Base-by-base conservation (phyloP, 2,888 invertebrate genomes). In the Adelognathus sp. region DNA sequence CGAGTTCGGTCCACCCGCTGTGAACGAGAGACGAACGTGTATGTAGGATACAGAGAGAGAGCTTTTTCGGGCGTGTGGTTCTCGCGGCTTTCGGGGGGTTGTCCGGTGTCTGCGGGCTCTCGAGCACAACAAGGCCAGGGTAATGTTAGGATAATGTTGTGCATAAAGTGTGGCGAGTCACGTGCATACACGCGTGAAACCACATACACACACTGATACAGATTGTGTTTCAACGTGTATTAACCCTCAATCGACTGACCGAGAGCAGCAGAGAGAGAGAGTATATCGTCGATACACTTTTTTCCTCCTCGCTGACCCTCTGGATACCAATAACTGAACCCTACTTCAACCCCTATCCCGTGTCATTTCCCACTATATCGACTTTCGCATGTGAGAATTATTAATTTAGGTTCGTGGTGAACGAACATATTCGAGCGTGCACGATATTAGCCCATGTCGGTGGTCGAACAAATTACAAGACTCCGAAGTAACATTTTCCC, bases 131-230 rank as follows among this genome's bases (percentile, higher is more conserved):
- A 79, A 61, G 72, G 70, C 73, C 77, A 79, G 86, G 89, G 89
- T 90, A 91, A 91, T 90, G 90, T 86, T 83, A 84, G 90, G 86
- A 90, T 90, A 90, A 91, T 91, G 90, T 86, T 84, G 82, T 83
- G 82, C 90, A 89, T 91, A 90, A 91, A 90, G 86, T 90, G 88
- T 69, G 89, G 88, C 86, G 80, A 86, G 86, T 86, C 82, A 69
- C 85, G 71, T 83, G 73, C 66, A 69, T 81, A 67, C 72, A 76
- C 64, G 71, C 39, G 58, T 72, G 44, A 31, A 70, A 71, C 71
- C 71, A 52, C 79, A 64, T 67, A 27, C 41, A 46, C 67, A 79
- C 71, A 69, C 75, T 67, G 75, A 80, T 66, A 36, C 29, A 21
- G 50, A 33, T 21, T 64, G 24, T 52, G 70, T 70, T 74, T 75